Evolutionary conservation across 2,888 invertebrate genomes (phyloP).

Genomic region (Galerucella pusilla): DNA sequence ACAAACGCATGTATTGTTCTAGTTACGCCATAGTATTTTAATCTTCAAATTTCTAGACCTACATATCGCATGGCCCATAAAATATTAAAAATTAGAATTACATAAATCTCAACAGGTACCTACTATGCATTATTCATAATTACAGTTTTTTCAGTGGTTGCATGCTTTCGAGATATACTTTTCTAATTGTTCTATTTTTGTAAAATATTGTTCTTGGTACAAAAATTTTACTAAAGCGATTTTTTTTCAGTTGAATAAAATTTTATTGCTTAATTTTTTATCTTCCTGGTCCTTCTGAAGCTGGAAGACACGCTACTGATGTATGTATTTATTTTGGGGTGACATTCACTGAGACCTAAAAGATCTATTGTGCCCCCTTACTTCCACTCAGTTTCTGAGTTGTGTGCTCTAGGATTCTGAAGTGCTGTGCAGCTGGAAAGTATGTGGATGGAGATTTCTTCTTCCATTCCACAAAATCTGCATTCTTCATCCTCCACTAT

Average conservation of each 20-base stretch:
- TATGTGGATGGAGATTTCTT: too few relatives aligned
- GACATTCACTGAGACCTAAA: too few relatives aligned
- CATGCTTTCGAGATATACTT: conserved; percentile 6
- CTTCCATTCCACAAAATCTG: too few relatives aligned
- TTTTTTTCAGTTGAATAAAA: background rate
- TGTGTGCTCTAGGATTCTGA: too few relatives aligned
- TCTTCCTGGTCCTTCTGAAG: too few relatives aligned
- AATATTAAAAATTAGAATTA: conserved; percentile 37
- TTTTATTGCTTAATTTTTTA: too few relatives aligned
- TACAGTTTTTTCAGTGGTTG: conserved; percentile 28
- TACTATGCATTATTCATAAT: conserved; percentile 36
- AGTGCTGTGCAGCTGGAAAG: too few relatives aligned
- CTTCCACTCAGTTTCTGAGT: too few relatives aligned
- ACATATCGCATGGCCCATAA: conserved; percentile 35
- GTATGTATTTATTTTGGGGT: too few relatives aligned
- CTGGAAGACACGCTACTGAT: too few relatives aligned
- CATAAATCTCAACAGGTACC: conserved; percentile 36
- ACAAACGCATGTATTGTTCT: background rate
- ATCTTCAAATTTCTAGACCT: conserved; percentile 38
- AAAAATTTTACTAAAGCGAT: conserved; percentile 21
- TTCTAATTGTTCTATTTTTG: conserved; percentile 33
- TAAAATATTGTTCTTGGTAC: conserved; percentile 30
- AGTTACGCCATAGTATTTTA: conserved; percentile 12
- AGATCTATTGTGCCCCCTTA: too few relatives aligned
- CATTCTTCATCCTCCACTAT: too few relatives aligned